A percentile compares a stretch with the other conserved stretches of the same genome.
Conservation (phyloP, 2,113 vertebrate species). For the Python bivittatus region DNA sequence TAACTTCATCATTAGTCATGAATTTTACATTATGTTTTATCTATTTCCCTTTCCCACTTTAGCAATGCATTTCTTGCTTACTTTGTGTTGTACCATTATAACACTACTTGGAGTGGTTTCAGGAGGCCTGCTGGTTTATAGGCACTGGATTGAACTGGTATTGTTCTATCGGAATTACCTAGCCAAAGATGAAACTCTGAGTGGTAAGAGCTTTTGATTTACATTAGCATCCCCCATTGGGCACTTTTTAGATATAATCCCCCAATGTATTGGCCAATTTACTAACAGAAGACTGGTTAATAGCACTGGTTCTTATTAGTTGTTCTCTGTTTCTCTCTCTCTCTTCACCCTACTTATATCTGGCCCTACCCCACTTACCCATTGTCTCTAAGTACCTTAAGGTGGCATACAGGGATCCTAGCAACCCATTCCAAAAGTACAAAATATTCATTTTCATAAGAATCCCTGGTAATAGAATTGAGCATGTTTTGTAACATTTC, state of each 20-base stretch:
- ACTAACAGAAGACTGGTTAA: not conserved
- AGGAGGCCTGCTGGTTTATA: constrained; percentile 62
- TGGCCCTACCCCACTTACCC: not conserved
- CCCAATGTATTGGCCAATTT: not conserved
- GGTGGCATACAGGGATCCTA: not conserved
- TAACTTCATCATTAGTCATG: not conserved
- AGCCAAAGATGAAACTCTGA: constrained; percentile 56
- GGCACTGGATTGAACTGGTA: constrained; percentile 82
- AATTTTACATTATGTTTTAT: not conserved
- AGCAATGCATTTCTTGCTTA: constrained; percentile 57
- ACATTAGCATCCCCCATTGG: not conserved
- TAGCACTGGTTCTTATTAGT: not conserved
- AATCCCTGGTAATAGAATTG: not conserved
- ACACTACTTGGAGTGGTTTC: constrained; percentile 59
- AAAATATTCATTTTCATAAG: not conserved
- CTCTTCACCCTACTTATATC: not conserved
- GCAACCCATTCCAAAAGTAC: not conserved
- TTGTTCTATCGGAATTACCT: constrained; percentile 78
- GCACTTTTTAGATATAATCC: too few species aligned
- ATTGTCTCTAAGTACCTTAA: not conserved
- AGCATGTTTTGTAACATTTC: not conserved
- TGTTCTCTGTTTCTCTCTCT: not conserved
- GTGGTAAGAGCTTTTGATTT: constrained; percentile 71
- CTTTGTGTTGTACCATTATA: constrained; percentile 59
- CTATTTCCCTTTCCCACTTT: not conserved